Base-by-base conservation (phyloP, 2,888 invertebrate species). In the Chaetoderma sp. region DNA sequence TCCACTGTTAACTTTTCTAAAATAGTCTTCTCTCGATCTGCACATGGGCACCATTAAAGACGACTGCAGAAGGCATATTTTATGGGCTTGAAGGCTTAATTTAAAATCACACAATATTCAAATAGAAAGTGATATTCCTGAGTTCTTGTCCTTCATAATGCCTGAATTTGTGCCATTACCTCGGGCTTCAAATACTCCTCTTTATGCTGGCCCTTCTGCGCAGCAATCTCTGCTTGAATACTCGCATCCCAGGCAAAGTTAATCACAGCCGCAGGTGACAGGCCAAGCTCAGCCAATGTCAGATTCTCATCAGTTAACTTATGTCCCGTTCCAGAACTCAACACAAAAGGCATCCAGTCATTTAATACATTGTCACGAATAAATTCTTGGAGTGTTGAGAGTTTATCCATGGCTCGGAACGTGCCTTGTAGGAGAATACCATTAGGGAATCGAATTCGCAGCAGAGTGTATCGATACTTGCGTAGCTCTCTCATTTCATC, bases 371-470 rank as follows among this genome's bases (percentile, higher is more conserved):
- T 91, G 70, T 94, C 94, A 80, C 90, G 89, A 0, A 96, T 91
- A 85, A 94, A 96, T 65, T 92, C 91, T 71, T 91, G 88, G n/a
- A 96, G 89, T 70, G 91, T 91, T 0, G 87, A 59, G 33, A 93
- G 90, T 71, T 91, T 92, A 83, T 96, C 96, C 82, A 92, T 91
- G 0, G 95, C 93, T 55, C 92, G 91, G 86, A 96, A 96, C 2
- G 95, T 96, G 8, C 95, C 96, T 92, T 96, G 89, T 13, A 86
- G 62, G 16, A 90, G 58, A 44, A 80, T 65, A 8, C 80, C 81
- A 68, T 85, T 94, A 0, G 97, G 96, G 84, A 98, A 95, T 59
- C 94, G 90, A 39, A 98, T 89, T 74, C 97, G 88, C 63, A 98
- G 91, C 55, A 97, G 88, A 1, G 94, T 91, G 85, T 93, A 98